A percentile compares a stretch with the other conserved stretches of the same genome.
These are phyloP conservation scores for Australoheros scitulus DNA, from an alignment of 2,113 vertebrate genomes.

Conservation along the genomic window DNA sequence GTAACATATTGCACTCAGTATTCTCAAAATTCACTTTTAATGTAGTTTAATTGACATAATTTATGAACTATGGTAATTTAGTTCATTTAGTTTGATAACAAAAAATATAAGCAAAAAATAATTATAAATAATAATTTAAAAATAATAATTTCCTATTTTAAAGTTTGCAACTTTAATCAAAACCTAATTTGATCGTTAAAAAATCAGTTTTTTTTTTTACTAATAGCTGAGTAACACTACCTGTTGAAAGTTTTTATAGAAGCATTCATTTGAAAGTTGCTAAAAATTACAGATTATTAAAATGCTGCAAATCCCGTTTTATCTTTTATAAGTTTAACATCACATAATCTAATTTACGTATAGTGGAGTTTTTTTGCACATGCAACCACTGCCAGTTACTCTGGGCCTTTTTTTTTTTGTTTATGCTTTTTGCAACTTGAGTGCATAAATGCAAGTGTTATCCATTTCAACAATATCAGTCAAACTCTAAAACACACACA, in stretches of 20 bases:
- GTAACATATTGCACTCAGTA: slow-evolving; percentile 5
- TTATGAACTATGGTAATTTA: fast-evolving
- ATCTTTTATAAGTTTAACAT: not conserved
- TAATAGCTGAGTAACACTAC: not conserved
- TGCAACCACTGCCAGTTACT: not conserved
- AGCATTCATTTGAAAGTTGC: not conserved
- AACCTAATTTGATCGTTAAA: not conserved
- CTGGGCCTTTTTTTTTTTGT: not conserved
- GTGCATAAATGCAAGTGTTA: not conserved
- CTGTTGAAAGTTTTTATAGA: not conserved
- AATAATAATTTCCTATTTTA: not conserved
- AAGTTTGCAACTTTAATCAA: not conserved
- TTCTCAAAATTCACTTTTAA: not conserved
- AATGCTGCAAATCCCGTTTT: not conserved
- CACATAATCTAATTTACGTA: not conserved
- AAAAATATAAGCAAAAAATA: not conserved
- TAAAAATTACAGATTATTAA: not conserved
- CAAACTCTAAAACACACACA: not conserved
- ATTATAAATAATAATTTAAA: too few relatives aligned
- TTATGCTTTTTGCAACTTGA: not conserved
- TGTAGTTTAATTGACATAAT: not conserved
- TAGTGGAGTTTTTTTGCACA: fast-evolving
- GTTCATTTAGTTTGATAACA: not conserved
- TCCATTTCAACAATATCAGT: slow-evolving; percentile 20
- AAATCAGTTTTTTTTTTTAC: not conserved